A percentile compares a stretch with the other conserved stretches of the same genome.
phyloP scores from a whole-genome alignment of 2,113 vertebrate species.

The Conger conger region DNA sequence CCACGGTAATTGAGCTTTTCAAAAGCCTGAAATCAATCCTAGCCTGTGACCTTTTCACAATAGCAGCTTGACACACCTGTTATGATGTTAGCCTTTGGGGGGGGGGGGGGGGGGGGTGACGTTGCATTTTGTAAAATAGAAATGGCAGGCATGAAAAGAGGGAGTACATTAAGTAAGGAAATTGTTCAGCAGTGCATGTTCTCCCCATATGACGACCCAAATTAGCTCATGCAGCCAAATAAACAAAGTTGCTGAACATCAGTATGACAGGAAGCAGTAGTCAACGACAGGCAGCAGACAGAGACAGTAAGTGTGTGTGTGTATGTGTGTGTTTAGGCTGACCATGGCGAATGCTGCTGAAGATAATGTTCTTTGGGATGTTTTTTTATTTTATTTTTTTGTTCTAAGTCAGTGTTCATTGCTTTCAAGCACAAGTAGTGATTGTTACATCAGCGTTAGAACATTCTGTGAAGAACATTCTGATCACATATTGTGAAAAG shows the following conservation, averaged over 20 bases:
- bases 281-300: no score
- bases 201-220: background rate
- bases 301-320: background rate
- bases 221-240: background rate
- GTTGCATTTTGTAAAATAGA: no score
- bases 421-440: no score
- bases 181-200: no score
- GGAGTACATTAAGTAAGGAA: no score
- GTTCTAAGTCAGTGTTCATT: no score
- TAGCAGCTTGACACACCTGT: conserved; percentile 35
- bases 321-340: background rate
- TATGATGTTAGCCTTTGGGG: conserved; percentile 33
- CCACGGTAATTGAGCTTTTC: background rate
- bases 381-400: no score
- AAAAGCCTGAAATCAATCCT: conserved; percentile 35
- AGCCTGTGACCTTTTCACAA: conserved; percentile 30
- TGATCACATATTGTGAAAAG: no score
- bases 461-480: no score
- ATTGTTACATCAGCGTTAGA: no score
- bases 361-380: background rate
- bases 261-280: no score
- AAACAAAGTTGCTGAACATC: background rate
- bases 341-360: background rate
- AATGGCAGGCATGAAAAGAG: no score
- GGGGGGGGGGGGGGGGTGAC: background rate